These are phyloP conservation scores for Drosophila littoralis DNA, from an alignment of 1,140 invertebrate species.

Conservation along the genomic window DNA sequence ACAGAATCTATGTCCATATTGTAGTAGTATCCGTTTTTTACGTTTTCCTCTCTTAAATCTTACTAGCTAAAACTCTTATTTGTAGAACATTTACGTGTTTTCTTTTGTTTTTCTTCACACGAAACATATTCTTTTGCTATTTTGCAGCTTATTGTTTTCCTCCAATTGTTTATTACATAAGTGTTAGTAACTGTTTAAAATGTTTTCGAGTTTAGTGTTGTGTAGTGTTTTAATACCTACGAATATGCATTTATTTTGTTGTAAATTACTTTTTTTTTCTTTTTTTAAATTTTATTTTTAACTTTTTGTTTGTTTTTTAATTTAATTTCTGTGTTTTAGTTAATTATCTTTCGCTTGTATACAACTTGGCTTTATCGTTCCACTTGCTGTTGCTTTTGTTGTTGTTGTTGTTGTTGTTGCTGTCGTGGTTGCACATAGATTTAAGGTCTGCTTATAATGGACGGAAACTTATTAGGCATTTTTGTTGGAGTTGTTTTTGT, in stretches of 20 bases:
- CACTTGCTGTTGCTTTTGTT: slow-evolving; percentile 32
- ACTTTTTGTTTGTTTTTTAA: slow-evolving; percentile 26
- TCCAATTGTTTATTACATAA: slow-evolving; percentile 64
- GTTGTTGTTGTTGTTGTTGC: slow-evolving; percentile 29
- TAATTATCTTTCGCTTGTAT: slow-evolving; percentile 37
- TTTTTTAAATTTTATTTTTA: slow-evolving; percentile 32
- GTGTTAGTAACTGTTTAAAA: slow-evolving; percentile 80
- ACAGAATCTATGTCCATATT: slow-evolving; percentile 60
- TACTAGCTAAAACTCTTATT: slow-evolving; percentile 43
- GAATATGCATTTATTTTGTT: slow-evolving; percentile 56
- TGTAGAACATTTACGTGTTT: slow-evolving; percentile 61
- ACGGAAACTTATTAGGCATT: slow-evolving; percentile 84
- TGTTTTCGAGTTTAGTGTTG: slow-evolving; percentile 61
- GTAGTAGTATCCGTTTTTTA: slow-evolving; percentile 49
- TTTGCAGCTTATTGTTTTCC: slow-evolving; percentile 70
- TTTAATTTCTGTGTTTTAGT: slow-evolving; percentile 26
- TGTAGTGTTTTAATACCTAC: slow-evolving; percentile 60
- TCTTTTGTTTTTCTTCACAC: slow-evolving; percentile 33
- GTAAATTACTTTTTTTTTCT: slow-evolving; percentile 38
- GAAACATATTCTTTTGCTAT: slow-evolving; percentile 35
- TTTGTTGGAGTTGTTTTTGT: slow-evolving; percentile 56
- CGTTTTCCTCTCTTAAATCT: slow-evolving; percentile 21
- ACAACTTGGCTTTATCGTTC: slow-evolving; percentile 60
- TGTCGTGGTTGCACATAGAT: slow-evolving; percentile 78
- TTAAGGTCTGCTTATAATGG: slow-evolving; percentile 85